Evolutionary conservation across 1,140 invertebrate genomes (phyloP), one percentile per base, ranked within the genome.

Genomic region (Meloidogyne chitwoodi): DNA sequence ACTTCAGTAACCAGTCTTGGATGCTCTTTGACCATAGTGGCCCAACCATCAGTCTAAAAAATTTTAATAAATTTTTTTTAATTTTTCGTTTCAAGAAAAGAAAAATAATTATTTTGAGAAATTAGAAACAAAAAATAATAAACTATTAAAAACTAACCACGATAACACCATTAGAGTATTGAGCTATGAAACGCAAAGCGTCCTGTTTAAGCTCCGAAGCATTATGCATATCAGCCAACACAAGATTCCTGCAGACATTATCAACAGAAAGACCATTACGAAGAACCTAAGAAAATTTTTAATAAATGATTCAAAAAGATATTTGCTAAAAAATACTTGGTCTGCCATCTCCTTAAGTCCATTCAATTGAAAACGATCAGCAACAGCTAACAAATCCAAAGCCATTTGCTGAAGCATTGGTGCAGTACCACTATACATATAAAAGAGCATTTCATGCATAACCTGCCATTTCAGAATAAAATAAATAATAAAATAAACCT

Each of bases 301-400:
- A 6, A 75, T 8, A n/a, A 16, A 48, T 56, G n/a, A 5, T 6
- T 22, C n/a, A 66, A 41, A 56, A 22, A 8, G 19, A 31, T 56
- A 19, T 31, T 27, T 14, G n/a, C 12, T 48, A n/a, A n/a, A 73
- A 67, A 34, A 2, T 24, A 85, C 81, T 48, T 81, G 77, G 44
- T 86, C 83, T 27, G 85, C 86, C 63, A 85, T 72, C 12, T 87
- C 81, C 34, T 87, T 87, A 8, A 86, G 77, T 29, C 79, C 83
- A 12, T 69, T 79, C 4, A 86, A 66, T 61, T 85, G 75, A 56
- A 84, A 86, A 10, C 85, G 81, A 62, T 86, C 85, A 14, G 84
- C 86, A 27, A 82, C 83, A 44, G 80, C 79, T 2, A 86, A 65
- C 11, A 86, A 72, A 14, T 86, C 85, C 4, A 83, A 69, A 14